phyloP scores from a whole-genome alignment of 2,113 vertebrate genomes.

The Cynoglossus semilaevis region DNA sequence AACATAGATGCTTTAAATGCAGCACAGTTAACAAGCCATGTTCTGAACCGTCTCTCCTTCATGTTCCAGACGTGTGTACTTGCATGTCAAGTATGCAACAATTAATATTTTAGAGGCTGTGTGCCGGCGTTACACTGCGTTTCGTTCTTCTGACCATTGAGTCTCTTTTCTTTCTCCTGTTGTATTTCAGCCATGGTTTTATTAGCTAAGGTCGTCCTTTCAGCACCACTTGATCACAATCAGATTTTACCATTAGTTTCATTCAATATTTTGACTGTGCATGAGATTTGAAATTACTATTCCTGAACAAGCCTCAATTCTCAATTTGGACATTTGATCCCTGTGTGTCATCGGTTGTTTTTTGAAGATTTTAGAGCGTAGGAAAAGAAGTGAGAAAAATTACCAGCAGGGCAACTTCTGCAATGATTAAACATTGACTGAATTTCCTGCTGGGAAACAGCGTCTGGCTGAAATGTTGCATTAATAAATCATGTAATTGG shows the following conservation, averaged over 20 bases:
- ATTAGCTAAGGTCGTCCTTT: constrained; percentile 1
- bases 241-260: not conserved
- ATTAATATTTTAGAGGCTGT: constrained; percentile 10
- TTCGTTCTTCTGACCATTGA: not conserved
- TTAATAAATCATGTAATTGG: constrained; percentile 15
- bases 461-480: not conserved
- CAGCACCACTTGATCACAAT: constrained; percentile 5
- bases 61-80: not conserved
- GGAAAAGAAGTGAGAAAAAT: not conserved
- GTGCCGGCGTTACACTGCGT: not conserved
- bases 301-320: not conserved
- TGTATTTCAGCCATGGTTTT: not conserved
- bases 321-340: no score
- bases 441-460: not conserved
- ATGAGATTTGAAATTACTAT: not conserved
- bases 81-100: constrained; percentile 9
- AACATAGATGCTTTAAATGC: not conserved
- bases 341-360: not conserved
- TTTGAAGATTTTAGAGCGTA: not conserved
- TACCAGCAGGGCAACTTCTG: not conserved
- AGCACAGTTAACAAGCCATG: not conserved
- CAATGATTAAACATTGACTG: not conserved
- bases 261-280: not conserved
- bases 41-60: not conserved
- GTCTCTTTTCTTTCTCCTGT: not conserved